Evolutionary conservation across 2,113 vertebrate species (phyloP).

Genomic region (Eleginops maclovinus): DNA sequence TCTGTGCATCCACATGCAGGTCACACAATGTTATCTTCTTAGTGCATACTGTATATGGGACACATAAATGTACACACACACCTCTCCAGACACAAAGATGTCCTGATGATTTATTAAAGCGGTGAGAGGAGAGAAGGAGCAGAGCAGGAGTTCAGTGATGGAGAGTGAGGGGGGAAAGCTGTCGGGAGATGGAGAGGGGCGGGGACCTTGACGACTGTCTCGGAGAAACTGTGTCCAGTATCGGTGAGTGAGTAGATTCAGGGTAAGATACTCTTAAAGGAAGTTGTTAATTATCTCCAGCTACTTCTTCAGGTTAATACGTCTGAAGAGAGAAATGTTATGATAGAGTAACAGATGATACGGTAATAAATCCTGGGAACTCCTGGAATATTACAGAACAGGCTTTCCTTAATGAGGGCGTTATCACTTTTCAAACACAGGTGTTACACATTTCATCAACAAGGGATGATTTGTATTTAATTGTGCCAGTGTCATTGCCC

Average conservation of each 20-base stretch:
- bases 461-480: neutral
- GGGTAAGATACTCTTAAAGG: neutral
- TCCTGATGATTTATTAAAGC: conserved; percentile 57
- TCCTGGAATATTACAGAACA: neutral
- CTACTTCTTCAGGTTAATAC: neutral
- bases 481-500: neutral
- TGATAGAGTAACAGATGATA: neutral
- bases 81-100: conserved; percentile 59
- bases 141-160: conserved; percentile 12
- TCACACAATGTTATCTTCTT: conserved; percentile 22
- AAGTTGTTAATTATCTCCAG: neutral
- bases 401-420: neutral
- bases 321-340: neutral
- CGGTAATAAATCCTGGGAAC: neutral
- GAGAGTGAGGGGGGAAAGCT: conserved; percentile 9
- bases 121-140: conserved; percentile 35
- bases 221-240: neutral
- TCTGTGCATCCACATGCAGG: conserved; percentile 12
- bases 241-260: conserved; percentile 1
- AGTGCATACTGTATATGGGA: conserved; percentile 3
- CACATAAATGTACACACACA: conserved; percentile 12
- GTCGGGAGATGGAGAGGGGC: neutral
- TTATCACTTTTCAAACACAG: neutral
- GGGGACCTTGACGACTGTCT: conserved; percentile 10
- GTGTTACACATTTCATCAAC: neutral